A percentile compares a stretch with the other conserved stretches of the same genome.
Evolutionary conservation across 2,113 vertebrate genomes (phyloP).

Genomic region (Rhodinocichla rosea): DNA sequence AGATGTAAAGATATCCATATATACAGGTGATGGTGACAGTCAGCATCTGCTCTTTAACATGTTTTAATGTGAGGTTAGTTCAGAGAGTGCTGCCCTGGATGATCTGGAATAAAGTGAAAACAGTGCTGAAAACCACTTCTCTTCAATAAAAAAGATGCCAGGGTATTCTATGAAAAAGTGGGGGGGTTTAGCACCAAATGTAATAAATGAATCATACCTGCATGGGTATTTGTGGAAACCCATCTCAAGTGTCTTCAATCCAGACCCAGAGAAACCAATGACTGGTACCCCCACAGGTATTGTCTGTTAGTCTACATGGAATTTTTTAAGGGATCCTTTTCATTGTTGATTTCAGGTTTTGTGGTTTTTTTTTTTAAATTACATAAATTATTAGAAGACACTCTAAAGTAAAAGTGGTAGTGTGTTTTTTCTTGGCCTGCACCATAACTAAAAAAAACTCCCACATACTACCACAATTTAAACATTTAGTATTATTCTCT

Average conservation of each 20-base stretch:
- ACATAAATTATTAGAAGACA: not conserved
- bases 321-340: not conserved
- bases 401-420: not conserved
- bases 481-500: not conserved
- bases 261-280: too few relatives aligned
- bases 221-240: too few relatives aligned
- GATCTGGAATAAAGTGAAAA: not conserved
- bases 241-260: too few relatives aligned
- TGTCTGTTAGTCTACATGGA: not conserved
- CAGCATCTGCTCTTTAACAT: rapidly evolving
- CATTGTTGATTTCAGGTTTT: not conserved
- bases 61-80: not conserved
- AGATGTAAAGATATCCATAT: constrained; percentile 94
- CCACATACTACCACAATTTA: not conserved
- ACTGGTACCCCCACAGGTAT: too few relatives aligned
- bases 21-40: constrained; percentile 80
- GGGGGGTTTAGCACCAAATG: not conserved
- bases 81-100: not conserved
- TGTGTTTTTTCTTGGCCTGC: not conserved
- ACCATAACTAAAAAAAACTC: not conserved
- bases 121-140: not conserved
- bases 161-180: not conserved
- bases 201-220: not conserved
- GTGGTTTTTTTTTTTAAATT: not conserved
- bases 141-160: not conserved